Evolutionary conservation across 2,888 invertebrate species (phyloP).

Genomic region (Siphonodentalium dalli): DNA sequence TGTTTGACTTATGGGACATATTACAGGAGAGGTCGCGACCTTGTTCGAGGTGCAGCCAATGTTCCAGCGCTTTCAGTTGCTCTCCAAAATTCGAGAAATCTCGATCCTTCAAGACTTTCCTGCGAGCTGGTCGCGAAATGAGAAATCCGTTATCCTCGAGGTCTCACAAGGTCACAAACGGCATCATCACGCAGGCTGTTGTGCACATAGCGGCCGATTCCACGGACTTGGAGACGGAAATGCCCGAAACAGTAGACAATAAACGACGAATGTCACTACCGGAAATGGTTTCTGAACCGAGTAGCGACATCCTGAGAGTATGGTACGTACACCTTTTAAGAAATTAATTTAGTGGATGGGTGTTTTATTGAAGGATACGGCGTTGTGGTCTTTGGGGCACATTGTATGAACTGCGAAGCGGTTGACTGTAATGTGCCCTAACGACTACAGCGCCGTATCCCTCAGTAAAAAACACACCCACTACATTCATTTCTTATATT

Average conservation of each 20-base stretch:
- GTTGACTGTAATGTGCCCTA: no score
- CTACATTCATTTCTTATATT: no score
- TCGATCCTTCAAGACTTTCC: constrained; percentile 37
- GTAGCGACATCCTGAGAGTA: constrained; percentile 32
- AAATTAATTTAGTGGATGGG: no score
- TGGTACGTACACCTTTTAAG: constrained; percentile 17
- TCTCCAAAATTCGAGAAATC: constrained; percentile 55
- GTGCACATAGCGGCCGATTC: constrained; percentile 12
- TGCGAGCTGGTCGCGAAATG: no score
- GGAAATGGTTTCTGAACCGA: constrained; percentile 44
- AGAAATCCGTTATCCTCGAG: no score
- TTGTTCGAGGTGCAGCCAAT: constrained; percentile 57
- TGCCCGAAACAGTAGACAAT: background rate
- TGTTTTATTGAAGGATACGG: no score
- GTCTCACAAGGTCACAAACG: no score
- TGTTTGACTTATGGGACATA: no score
- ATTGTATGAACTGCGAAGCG: no score
- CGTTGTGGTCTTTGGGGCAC: no score
- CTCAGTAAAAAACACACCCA: no score
- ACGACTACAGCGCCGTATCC: no score
- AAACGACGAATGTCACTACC: constrained; percentile 39
- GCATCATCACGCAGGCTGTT: constrained; percentile 21
- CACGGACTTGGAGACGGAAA: background rate
- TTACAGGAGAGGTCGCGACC: constrained; percentile 47
- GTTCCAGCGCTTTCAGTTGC: constrained; percentile 52